A percentile compares a stretch with the other conserved stretches of the same genome.
phyloP scores from a whole-genome alignment of 2,888 invertebrate species.

The Hedychridium roseum region DNA sequence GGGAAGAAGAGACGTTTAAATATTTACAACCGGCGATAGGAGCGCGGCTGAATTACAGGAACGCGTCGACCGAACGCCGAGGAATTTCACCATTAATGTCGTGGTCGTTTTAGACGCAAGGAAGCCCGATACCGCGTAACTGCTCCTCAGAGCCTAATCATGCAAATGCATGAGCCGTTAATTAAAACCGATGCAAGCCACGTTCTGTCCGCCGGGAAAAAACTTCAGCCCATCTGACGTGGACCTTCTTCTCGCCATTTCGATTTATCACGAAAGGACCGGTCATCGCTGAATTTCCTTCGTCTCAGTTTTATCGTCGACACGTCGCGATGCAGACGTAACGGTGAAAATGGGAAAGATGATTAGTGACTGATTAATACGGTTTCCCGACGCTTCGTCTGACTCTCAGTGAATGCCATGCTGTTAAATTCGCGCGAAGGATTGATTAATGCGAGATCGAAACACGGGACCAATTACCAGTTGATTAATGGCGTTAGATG shows the following conservation, averaged over 20 bases:
- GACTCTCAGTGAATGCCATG: no score
- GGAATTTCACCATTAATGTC: conserved; percentile 32
- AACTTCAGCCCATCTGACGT: background rate
- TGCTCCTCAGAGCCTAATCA: conserved; percentile 36
- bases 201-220: conserved; percentile 18
- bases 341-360: no score
- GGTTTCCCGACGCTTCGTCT: no score
- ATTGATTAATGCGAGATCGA: no score
- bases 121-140: conserved; percentile 35
- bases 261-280: no score
- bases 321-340: no score
- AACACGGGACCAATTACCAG: no score
- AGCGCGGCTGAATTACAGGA: conserved; percentile 9
- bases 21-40: conserved; percentile 27
- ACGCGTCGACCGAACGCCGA: conserved; percentile 7
- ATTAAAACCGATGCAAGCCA: conserved; percentile 34
- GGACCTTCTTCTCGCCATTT: conserved; percentile 10
- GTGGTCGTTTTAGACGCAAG: conserved; percentile 30
- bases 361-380: no score
- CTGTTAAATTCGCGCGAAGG: no score
- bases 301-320: no score
- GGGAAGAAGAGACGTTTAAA: conserved; percentile 24
- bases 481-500: no score
- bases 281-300: no score
- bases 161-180: conserved; percentile 42